Evolutionary conservation across 2,113 vertebrate genomes (phyloP).

Genomic region (Leucopternis melanops): DNA sequence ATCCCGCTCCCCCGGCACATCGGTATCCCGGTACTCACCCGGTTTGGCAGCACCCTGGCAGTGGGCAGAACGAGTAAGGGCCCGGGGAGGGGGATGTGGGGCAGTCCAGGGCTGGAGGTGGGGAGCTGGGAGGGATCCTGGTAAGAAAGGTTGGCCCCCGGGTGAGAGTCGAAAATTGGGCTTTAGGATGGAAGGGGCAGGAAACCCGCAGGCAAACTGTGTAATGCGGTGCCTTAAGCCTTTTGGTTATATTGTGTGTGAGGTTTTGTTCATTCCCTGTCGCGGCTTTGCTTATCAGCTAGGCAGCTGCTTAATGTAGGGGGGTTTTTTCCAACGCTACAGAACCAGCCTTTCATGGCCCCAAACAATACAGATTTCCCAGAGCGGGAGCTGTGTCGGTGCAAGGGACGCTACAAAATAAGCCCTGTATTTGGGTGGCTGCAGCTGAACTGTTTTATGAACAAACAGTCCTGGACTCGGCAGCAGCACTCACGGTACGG

Average conservation of each 20-base stretch:
- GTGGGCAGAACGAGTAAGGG: neutral
- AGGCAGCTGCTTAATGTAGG: neutral
- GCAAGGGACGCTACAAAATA: neutral
- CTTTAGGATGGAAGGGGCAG: neutral
- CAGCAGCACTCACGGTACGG: neutral
- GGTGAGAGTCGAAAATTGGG: neutral
- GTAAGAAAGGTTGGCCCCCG: neutral
- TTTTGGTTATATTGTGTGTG: neutral
- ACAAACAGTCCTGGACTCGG: neutral
- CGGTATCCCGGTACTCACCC: too few species aligned
- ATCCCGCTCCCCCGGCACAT: neutral
- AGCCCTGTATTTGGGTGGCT: neutral
- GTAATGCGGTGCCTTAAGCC: neutral
- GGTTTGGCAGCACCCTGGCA: neutral
- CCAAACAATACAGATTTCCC: neutral
- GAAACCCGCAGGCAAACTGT: neutral
- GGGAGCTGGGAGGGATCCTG: neutral
- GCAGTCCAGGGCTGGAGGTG: neutral
- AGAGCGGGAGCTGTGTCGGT: neutral
- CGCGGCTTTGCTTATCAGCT: neutral
- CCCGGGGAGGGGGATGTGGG: fast-evolving
- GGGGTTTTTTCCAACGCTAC: neutral
- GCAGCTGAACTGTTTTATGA: neutral
- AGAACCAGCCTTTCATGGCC: neutral
- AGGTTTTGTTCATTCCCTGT: neutral